These are phyloP conservation scores for Catharus fuscescens DNA, from an alignment of 2,113 vertebrate genomes.

Conservation along the genomic window DNA sequence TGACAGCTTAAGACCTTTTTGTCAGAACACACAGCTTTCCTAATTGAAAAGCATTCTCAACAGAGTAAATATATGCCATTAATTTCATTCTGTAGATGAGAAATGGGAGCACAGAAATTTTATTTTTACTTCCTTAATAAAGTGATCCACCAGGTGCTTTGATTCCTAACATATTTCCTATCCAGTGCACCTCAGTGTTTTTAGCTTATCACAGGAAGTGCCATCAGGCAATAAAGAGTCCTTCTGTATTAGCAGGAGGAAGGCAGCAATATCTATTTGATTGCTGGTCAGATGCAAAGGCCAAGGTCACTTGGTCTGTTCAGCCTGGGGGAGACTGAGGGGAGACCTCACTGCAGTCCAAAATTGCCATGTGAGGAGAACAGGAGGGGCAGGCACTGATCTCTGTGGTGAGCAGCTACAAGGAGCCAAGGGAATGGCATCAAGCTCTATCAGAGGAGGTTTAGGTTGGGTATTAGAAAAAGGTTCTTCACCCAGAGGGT, in stretches of 20 bases:
- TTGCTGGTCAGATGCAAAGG: not conserved
- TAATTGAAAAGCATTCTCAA: not conserved
- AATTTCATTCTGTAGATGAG: not conserved
- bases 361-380: accelerated
- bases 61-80: not conserved
- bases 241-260: not conserved
- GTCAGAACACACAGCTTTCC: not conserved
- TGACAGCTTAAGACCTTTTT: not conserved
- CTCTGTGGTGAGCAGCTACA: not conserved
- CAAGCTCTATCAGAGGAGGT: not conserved
- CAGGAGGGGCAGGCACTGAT: not conserved
- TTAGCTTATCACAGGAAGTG: not conserved
- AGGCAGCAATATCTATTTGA: not conserved
- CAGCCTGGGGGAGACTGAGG: not conserved
- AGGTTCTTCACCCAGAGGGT: not conserved
- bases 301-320: not conserved
- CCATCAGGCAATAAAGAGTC: not conserved
- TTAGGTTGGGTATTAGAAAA: not conserved
- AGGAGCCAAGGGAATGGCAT: not conserved
- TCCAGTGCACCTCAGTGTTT: not conserved
- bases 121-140: not conserved
- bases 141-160: not conserved
- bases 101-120: not conserved
- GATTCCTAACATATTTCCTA: not conserved
- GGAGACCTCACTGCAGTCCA: not conserved